Evolutionary conservation across 2,797 vertebrate genomes (phyloP).

Genomic region (Champsocephalus gunnari): DNA sequence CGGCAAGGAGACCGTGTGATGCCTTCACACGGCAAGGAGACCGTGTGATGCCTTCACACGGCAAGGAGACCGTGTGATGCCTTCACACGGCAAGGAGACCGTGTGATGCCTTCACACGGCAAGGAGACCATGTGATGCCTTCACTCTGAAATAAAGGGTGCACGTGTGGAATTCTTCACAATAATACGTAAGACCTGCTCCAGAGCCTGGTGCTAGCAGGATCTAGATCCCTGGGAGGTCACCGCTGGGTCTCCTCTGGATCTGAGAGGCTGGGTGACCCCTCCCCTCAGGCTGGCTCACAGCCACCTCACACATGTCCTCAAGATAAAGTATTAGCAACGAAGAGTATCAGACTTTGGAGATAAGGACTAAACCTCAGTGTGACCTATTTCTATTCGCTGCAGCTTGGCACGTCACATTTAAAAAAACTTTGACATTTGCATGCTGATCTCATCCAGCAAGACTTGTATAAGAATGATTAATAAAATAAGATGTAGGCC

Average conservation of each 20-base stretch:
- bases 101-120: neutral
- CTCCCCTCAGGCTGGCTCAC: neutral
- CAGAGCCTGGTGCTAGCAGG: neutral
- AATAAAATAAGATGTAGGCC: neutral
- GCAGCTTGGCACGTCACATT: too few species aligned
- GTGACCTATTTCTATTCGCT: neutral
- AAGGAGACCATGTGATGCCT: neutral
- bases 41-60: too few species aligned
- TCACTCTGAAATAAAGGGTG: neutral
- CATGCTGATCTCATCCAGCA: neutral
- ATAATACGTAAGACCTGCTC: neutral
- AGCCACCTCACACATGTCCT: neutral
- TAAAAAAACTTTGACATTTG: too few species aligned
- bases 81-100: neutral
- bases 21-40: neutral
- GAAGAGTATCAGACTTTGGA: slow-evolving; percentile 2
- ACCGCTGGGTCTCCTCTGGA: neutral
- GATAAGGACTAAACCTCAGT: slow-evolving; percentile 6
- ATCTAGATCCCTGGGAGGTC: neutral
- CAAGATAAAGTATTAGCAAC: neutral
- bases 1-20: neutral
- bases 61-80: neutral
- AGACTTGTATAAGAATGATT: neutral
- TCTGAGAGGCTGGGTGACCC: neutral
- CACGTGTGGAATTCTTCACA: neutral